A percentile compares a stretch with the other conserved stretches of the same genome.
Conservation (phyloP, 2,113 vertebrate species). For the Hemibates koningsi region DNA sequence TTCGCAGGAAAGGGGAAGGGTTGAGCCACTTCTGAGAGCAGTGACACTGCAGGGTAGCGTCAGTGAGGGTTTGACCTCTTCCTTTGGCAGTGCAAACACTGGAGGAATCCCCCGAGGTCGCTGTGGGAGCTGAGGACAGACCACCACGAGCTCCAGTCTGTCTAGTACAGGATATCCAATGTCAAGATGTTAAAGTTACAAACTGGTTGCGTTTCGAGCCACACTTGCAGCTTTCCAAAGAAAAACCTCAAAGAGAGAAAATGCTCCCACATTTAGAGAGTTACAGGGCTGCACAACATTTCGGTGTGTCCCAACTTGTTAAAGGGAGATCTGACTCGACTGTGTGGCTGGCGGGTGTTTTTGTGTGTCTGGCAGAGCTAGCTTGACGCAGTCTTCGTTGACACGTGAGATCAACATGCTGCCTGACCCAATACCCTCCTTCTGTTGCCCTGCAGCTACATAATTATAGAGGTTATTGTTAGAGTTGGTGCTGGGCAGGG, state of each 20-base stretch:
- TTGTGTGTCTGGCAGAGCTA: slow-evolving; percentile 23
- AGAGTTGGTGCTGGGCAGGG: slow-evolving; percentile 18
- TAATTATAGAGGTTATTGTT: slow-evolving; percentile 36
- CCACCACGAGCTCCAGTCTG: slow-evolving; percentile 17
- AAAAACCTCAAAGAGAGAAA: neutral
- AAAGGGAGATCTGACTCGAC: neutral
- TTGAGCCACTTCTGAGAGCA: neutral
- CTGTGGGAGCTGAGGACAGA: slow-evolving; percentile 20
- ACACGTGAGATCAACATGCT: slow-evolving; percentile 42
- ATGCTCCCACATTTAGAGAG: neutral
- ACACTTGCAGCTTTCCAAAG: neutral
- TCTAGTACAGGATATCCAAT: slow-evolving; percentile 16
- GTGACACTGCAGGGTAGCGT: neutral
- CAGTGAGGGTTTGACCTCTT: slow-evolving; percentile 32
- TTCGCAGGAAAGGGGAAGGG: slow-evolving; percentile 30
- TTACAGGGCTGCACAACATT: neutral
- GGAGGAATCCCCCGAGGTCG: slow-evolving; percentile 25
- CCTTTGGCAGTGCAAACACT: slow-evolving; percentile 6
- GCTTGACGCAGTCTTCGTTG: slow-evolving; percentile 21
- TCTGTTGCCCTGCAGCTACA: slow-evolving; percentile 30
- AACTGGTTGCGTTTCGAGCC: neutral
- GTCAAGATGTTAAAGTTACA: neutral
- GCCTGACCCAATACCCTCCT: slow-evolving; percentile 35
- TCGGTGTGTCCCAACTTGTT: slow-evolving; percentile 1
- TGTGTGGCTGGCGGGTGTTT: slow-evolving; percentile 25